phyloP scores from a whole-genome alignment of 1,140 invertebrate genomes.

The Aphidius gifuensis region DNA sequence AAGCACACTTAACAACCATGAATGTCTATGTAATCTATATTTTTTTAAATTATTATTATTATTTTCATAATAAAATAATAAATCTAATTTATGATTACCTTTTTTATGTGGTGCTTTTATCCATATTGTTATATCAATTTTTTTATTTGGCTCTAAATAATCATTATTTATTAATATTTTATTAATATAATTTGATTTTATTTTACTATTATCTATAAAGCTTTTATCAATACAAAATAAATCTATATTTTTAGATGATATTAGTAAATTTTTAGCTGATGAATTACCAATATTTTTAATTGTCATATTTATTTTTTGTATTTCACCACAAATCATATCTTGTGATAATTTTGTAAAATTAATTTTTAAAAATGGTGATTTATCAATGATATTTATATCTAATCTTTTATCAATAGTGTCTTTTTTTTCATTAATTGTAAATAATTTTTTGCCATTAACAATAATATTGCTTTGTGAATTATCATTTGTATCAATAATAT shows the following conservation, averaged over 20 bases:
- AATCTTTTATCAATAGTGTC: constrained; percentile 60
- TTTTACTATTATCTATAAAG: constrained; percentile 25
- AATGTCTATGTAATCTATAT: constrained; percentile 67
- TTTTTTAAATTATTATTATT: constrained; percentile 51
- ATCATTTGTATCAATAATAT: constrained; percentile 28
- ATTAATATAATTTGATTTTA: constrained; percentile 53
- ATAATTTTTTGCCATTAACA: constrained; percentile 64
- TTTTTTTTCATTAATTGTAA: constrained; percentile 56
- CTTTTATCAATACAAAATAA: constrained; percentile 61
- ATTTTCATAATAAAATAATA: constrained; percentile 74
- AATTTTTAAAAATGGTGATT: constrained; percentile 73
- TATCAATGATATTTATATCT: constrained; percentile 64
- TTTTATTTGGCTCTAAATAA: constrained; percentile 58
- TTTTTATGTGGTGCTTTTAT: constrained; percentile 65
- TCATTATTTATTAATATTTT: constrained; percentile 30
- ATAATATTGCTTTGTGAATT: constrained; percentile 40
- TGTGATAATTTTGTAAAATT: constrained; percentile 66
- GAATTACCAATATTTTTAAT: constrained; percentile 69
- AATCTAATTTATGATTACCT: constrained; percentile 63
- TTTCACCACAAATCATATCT: constrained; percentile 71
- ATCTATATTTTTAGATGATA: constrained; percentile 68
- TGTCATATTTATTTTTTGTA: constrained; percentile 65
- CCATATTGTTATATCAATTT: constrained; percentile 63
- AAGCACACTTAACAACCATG: constrained; percentile 66
- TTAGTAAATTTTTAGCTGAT: constrained; percentile 62